These are phyloP conservation scores for Osmerus eperlanus DNA, from an alignment of 2,113 vertebrate species.

Conservation along the genomic window DNA sequence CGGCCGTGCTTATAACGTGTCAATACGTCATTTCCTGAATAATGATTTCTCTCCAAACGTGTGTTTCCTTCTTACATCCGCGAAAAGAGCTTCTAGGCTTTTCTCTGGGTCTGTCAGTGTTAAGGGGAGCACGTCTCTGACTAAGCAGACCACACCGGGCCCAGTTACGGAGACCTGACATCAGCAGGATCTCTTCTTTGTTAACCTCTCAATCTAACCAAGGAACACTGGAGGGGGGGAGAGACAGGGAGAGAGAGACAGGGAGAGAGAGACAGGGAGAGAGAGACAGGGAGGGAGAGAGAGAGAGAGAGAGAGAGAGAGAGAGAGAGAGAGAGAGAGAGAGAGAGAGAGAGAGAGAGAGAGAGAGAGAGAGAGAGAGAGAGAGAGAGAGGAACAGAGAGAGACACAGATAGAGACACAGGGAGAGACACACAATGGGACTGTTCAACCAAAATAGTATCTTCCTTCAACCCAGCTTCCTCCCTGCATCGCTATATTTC, in stretches of 20 bases:
- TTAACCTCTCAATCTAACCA: neutral
- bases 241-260: no score
- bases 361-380: no score
- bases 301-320: no score
- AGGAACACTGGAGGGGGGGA: constrained; percentile 3
- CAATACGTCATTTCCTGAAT: neutral
- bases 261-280: no score
- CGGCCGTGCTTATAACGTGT: no score
- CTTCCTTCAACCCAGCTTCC: constrained; percentile 61
- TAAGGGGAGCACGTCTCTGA: no score
- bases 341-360: no score
- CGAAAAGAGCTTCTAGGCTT: no score
- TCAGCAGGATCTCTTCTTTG: neutral
- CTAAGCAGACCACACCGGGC: neutral
- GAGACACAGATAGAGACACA: neutral
- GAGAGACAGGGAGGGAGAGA: no score
- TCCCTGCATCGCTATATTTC: constrained; percentile 50
- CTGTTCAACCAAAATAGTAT: constrained; percentile 69
- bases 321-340: no score
- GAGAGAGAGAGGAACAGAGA: neutral
- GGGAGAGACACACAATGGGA: constrained; percentile 53
- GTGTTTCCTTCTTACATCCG: no score
- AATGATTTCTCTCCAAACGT: neutral
- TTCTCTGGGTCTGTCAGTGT: no score
- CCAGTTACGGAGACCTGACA: neutral